Percentiles rank a stretch among this genome's conserved stretches.
These are phyloP conservation scores for Chlorocebus sabaeus DNA, from an alignment of 2,113 vertebrate species.

Conservation along the genomic window DNA sequence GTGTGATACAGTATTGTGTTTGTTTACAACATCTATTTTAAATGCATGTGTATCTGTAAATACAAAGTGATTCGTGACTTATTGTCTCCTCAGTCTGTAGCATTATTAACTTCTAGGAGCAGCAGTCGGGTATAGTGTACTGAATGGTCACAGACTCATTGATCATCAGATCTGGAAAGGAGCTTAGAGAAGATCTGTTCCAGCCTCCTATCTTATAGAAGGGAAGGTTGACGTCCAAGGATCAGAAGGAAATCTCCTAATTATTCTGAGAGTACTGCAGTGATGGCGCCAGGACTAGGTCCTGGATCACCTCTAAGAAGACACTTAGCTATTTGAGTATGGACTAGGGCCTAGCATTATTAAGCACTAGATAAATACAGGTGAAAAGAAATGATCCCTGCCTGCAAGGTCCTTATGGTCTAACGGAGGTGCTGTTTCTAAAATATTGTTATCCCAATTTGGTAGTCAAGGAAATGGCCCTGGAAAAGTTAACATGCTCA, in stretches of 20 bases:
- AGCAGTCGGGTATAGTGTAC: background rate
- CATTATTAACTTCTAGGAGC: background rate
- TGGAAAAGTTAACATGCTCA: background rate
- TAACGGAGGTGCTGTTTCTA: slow-evolving; percentile 18
- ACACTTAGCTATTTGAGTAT: slow-evolving; percentile 32
- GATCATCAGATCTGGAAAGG: background rate
- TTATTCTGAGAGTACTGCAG: background rate
- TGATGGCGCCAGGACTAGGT: background rate
- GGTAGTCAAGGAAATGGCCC: background rate
- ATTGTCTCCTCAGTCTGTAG: slow-evolving; percentile 17
- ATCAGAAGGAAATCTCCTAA: background rate
- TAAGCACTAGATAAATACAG: slow-evolving; percentile 14
- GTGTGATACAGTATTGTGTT: slow-evolving; percentile 43
- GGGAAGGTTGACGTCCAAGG: background rate
- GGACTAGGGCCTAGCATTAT: background rate
- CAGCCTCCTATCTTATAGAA: background rate
- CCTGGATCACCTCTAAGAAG: background rate
- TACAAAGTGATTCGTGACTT: slow-evolving; percentile 27
- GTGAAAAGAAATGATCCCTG: slow-evolving; percentile 8
- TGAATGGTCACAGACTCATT: background rate
- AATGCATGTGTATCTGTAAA: slow-evolving; percentile 57
- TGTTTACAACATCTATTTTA: slow-evolving; percentile 55
- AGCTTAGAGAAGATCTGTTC: background rate
- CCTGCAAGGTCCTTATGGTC: background rate
- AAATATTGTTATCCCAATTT: slow-evolving; percentile 3